Conservation (phyloP, 1,140 invertebrate species). For the Bemisia tabaci region DNA sequence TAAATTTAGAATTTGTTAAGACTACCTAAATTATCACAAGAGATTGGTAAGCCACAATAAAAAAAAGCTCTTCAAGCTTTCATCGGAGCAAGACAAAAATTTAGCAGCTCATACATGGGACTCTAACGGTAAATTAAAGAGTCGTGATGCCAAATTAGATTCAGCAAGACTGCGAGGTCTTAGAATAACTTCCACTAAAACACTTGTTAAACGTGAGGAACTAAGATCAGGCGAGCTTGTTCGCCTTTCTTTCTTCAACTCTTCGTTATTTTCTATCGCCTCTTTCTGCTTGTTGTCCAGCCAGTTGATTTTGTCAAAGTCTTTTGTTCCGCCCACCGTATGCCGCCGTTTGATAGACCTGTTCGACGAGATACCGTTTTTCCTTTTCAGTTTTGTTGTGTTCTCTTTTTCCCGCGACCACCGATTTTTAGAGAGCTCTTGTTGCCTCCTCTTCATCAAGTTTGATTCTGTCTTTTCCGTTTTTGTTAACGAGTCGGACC, state of each 20-base stretch:
- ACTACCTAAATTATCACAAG: background rate
- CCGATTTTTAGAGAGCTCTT: slow-evolving; percentile 25
- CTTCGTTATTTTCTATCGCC: slow-evolving; percentile 36
- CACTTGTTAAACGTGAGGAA: slow-evolving; percentile 32
- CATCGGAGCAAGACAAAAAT: too few species aligned
- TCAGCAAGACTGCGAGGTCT: slow-evolving; percentile 39
- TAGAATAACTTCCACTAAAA: slow-evolving; percentile 40
- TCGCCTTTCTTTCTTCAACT: slow-evolving; percentile 36
- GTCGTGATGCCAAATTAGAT: slow-evolving; percentile 15
- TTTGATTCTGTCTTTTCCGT: slow-evolving; percentile 70
- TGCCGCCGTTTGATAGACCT: slow-evolving; percentile 73
- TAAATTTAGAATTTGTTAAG: background rate
- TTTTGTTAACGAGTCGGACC: slow-evolving; percentile 56
- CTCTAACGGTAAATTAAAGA: slow-evolving; percentile 17
- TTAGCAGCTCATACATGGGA: slow-evolving; percentile 23
- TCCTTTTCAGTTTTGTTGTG: slow-evolving; percentile 49
- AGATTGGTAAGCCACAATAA: background rate
- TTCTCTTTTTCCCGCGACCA: slow-evolving; percentile 18
- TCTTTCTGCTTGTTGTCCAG: slow-evolving; percentile 39
- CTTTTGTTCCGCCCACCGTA: slow-evolving; percentile 79
- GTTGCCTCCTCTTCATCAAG: slow-evolving; percentile 52
- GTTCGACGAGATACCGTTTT: slow-evolving; percentile 53
- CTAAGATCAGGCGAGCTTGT: slow-evolving; percentile 49
- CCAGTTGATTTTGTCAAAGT: slow-evolving; percentile 55
- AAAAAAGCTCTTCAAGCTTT: too few species aligned